phyloP scores from a whole-genome alignment of 1,140 invertebrate genomes.

The Leptinotarsa undecemlineata region DNA sequence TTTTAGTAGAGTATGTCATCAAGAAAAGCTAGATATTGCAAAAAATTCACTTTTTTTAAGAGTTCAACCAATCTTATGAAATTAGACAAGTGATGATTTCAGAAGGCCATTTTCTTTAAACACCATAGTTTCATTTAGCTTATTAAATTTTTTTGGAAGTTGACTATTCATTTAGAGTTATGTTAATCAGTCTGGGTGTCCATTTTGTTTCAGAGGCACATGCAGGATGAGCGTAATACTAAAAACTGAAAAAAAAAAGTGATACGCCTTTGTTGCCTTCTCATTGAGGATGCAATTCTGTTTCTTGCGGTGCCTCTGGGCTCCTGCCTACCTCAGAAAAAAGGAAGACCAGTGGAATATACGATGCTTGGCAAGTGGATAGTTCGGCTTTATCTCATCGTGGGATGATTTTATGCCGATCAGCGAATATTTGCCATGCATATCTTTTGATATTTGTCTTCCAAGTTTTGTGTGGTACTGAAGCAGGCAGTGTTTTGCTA shows the following conservation, averaged over 20 bases:
- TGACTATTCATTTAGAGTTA: no score
- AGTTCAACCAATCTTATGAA: no score
- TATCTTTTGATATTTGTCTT: conserved; percentile 1
- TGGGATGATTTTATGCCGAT: conserved; percentile 5
- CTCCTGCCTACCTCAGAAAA: conserved; percentile 43
- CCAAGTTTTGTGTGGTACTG: neutral
- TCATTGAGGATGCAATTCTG: conserved; percentile 51
- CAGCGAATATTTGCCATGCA: neutral
- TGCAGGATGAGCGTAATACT: conserved; percentile 62
- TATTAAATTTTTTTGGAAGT: no score
- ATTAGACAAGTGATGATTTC: no score
- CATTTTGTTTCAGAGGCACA: conserved; percentile 78
- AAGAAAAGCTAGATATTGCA: no score
- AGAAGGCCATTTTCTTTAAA: no score
- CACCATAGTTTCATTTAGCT: no score
- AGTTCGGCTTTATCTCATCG: neutral
- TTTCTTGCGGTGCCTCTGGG: conserved; percentile 55
- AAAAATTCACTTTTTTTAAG: no score
- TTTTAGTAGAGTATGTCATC: no score
- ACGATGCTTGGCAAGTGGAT: conserved; percentile 2
- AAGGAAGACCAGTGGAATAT: neutral
- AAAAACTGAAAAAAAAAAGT: conserved; percentile 13
- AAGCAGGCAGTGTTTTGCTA: conserved; percentile 34
- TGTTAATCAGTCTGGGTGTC: conserved; percentile 66
- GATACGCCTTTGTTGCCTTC: conserved; percentile 52